Percentiles rank a stretch among this genome's conserved stretches.
These are phyloP conservation scores for Lepeophtheirus nordmannii DNA, from an alignment of 2,888 invertebrate genomes.

Conservation along the genomic window DNA sequence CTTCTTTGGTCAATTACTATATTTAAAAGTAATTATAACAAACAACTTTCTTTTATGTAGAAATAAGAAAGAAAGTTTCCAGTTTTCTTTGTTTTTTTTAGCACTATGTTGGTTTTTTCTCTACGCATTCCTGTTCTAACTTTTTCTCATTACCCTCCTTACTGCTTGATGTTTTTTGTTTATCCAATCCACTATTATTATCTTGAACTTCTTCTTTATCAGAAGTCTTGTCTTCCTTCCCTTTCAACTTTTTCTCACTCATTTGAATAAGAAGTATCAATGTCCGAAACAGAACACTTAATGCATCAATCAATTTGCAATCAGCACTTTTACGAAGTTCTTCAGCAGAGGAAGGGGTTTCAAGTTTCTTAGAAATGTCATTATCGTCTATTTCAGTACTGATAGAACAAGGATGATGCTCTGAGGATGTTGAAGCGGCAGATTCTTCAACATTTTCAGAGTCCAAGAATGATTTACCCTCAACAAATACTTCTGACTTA, in stretches of 20 bases:
- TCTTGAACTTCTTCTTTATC: too few relatives aligned
- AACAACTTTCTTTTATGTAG: too few relatives aligned
- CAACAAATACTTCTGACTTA: not conserved
- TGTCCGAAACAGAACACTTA: not conserved
- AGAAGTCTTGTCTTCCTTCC: not conserved
- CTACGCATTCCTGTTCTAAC: too few relatives aligned
- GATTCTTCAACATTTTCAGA: not conserved
- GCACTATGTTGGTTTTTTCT: too few relatives aligned
- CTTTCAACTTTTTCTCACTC: not conserved
- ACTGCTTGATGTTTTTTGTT: too few relatives aligned
- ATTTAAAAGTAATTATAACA: too few relatives aligned
- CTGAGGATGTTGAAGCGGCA: not conserved
- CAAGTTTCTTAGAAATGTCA: not conserved
- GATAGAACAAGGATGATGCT: not conserved
- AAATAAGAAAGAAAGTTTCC: too few relatives aligned
- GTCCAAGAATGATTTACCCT: not conserved
- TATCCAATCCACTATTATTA: too few relatives aligned
- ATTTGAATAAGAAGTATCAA: not conserved
- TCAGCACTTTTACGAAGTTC: not conserved
- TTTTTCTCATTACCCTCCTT: too few relatives aligned
- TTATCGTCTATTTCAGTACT: not conserved
- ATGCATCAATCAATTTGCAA: not conserved
- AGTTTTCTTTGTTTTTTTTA: too few relatives aligned
- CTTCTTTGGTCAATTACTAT: too few relatives aligned
- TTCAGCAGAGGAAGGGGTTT: not conserved